A percentile compares a stretch with the other conserved stretches of the same genome.
Evolutionary conservation across 2,113 vertebrate genomes (phyloP).

Genomic region (Panurus biarmicus): DNA sequence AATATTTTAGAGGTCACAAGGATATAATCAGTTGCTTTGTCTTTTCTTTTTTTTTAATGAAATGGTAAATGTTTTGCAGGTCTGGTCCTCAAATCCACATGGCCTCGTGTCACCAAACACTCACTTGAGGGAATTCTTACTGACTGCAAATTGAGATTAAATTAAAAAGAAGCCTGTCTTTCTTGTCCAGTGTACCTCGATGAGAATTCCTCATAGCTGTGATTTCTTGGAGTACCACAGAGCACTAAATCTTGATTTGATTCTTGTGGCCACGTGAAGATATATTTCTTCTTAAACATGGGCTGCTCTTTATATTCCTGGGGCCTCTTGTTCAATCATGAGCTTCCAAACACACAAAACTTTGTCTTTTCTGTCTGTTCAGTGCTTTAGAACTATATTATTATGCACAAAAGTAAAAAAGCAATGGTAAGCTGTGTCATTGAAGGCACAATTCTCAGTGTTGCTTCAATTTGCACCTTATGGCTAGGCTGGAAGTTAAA

Average conservation of each 20-base stretch:
- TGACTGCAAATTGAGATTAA: background rate
- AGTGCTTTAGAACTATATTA: background rate
- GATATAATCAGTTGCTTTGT: background rate
- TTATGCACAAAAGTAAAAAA: background rate
- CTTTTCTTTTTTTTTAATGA: background rate
- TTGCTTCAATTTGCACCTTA: background rate
- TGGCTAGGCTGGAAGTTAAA: background rate
- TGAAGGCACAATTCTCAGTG: background rate
- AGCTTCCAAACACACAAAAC: background rate
- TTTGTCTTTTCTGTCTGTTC: background rate
- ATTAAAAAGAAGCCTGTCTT: background rate
- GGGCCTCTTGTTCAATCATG: background rate
- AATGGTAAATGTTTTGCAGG: background rate
- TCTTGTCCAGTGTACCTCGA: background rate
- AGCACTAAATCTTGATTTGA: background rate
- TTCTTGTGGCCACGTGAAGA: background rate
- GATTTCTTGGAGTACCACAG: background rate
- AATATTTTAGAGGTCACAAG: background rate
- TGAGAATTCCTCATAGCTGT: background rate
- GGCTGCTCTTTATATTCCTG: background rate
- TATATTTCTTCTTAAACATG: background rate
- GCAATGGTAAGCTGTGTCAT: background rate
- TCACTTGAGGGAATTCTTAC: background rate
- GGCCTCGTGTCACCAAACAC: background rate
- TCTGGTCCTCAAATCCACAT: background rate